Evolutionary conservation across 2,113 vertebrate genomes (phyloP).

Genomic region (Eidolon helvum): DNA sequence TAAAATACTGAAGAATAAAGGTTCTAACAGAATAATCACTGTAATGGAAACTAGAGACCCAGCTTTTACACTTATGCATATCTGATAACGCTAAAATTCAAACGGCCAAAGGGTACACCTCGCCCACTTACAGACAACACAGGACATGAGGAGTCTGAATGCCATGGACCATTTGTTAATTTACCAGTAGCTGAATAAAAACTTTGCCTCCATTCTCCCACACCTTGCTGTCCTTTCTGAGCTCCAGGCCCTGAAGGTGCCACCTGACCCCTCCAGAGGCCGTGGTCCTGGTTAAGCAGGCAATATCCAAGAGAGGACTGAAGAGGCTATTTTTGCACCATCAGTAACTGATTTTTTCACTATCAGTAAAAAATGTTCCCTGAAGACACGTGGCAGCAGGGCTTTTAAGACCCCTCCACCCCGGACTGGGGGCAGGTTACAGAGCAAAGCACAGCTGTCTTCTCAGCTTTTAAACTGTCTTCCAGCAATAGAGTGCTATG

Average conservation of each 20-base stretch:
- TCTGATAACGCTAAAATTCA: not conserved
- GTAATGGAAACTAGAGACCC: not conserved
- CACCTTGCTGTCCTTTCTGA: fast-evolving
- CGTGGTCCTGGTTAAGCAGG: not conserved
- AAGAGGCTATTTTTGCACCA: not conserved
- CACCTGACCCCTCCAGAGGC: not conserved
- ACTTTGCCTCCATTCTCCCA: not conserved
- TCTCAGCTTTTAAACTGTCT: not conserved
- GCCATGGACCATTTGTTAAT: fast-evolving
- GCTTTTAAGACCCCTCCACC: not conserved
- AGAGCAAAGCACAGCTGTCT: not conserved
- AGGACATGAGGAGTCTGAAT: not conserved
- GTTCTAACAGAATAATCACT: not conserved
- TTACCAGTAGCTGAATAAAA: not conserved
- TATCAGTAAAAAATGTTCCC: not conserved
- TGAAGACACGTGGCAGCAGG: not conserved
- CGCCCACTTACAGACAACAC: not conserved
- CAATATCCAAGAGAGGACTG: not conserved
- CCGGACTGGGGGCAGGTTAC: not conserved
- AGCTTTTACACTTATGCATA: not conserved
- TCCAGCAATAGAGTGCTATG: not conserved
- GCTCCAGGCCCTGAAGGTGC: not conserved
- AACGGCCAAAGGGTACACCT: not conserved
- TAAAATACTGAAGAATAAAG: not conserved
- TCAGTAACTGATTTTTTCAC: not conserved